These are phyloP conservation scores for Pelagia noctiluca DNA, from an alignment of 30 jellyfish, hydroid and myxozoan genomes.

Conservation along the genomic window DNA sequence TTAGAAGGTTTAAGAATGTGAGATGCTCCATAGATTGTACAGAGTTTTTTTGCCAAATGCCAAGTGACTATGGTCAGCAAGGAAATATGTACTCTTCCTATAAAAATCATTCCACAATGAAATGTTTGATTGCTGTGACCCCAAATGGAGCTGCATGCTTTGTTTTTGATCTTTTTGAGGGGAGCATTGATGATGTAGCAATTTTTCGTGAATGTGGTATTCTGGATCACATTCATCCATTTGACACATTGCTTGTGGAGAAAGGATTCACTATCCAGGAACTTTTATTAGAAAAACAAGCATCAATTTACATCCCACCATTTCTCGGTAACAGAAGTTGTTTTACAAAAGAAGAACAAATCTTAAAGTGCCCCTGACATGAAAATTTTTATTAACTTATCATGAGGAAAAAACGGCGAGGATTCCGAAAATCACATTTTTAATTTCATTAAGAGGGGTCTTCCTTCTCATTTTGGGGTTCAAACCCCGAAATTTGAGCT, in stretches of 20 bases:
- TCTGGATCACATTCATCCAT: slow-evolving; percentile 64
- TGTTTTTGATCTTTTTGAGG: slow-evolving; percentile 58
- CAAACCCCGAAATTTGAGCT: no score
- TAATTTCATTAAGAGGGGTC: no score
- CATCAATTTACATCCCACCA: slow-evolving; percentile 79
- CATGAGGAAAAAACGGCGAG: no score
- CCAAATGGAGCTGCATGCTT: slow-evolving; percentile 84
- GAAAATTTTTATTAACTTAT: no score
- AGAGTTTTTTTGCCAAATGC: no score
- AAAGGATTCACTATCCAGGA: slow-evolving; percentile 82
- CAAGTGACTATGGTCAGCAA: slow-evolving; percentile 68
- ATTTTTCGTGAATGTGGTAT: slow-evolving; percentile 66
- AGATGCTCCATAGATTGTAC: no score
- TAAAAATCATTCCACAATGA: slow-evolving; percentile 64
- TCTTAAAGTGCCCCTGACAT: no score
- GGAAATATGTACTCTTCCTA: slow-evolving; percentile 73
- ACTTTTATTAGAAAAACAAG: slow-evolving; percentile 67
- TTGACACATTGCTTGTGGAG: slow-evolving; percentile 74
- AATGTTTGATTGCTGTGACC: slow-evolving; percentile 73
- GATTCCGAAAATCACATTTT: no score
- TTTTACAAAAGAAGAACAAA: slow-evolving; percentile 77
- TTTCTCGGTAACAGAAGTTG: slow-evolving; percentile 63
- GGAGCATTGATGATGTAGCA: slow-evolving; percentile 75
- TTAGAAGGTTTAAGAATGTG: no score
- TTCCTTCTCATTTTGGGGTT: no score